Percentiles rank a stretch among this genome's conserved stretches.
Evolutionary conservation across 2,113 vertebrate species (phyloP).

Genomic region (Struthidea cinerea): DNA sequence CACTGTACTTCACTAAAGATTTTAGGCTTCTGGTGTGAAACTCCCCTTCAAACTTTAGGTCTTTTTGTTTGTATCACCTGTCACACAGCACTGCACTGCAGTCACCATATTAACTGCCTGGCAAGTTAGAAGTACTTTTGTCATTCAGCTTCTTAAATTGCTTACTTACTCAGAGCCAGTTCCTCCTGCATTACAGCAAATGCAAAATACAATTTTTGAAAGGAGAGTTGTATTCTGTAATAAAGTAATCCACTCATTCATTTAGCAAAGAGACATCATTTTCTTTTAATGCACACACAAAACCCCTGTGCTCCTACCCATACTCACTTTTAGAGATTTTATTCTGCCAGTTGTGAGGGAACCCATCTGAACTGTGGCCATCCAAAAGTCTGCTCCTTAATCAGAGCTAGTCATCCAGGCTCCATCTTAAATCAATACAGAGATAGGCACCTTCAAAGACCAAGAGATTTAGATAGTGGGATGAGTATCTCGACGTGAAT

Average conservation of each 20-base stretch:
- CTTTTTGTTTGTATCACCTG: neutral
- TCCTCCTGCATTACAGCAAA: neutral
- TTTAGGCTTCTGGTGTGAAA: neutral
- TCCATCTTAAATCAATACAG: slow-evolving; percentile 25
- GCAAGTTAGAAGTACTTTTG: neutral
- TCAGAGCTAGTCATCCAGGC: slow-evolving; percentile 46
- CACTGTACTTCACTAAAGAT: neutral
- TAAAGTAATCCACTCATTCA: neutral
- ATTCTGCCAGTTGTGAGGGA: neutral
- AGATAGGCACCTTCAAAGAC: slow-evolving; percentile 55
- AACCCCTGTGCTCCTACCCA: neutral
- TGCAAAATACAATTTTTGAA: neutral
- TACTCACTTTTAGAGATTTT: neutral
- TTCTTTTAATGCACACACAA: neutral
- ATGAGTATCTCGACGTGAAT: neutral
- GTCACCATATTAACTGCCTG: neutral
- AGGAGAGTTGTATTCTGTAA: neutral
- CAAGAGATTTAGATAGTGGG: slow-evolving; percentile 9
- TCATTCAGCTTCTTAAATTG: neutral
- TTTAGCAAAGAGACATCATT: neutral
- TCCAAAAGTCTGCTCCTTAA: neutral
- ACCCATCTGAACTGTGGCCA: neutral
- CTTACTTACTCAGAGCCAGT: neutral
- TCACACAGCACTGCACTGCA: neutral
- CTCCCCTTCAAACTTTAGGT: neutral